Base-by-base conservation (phyloP, 2,797 vertebrate genomes). In the Cygnus olor region DNA sequence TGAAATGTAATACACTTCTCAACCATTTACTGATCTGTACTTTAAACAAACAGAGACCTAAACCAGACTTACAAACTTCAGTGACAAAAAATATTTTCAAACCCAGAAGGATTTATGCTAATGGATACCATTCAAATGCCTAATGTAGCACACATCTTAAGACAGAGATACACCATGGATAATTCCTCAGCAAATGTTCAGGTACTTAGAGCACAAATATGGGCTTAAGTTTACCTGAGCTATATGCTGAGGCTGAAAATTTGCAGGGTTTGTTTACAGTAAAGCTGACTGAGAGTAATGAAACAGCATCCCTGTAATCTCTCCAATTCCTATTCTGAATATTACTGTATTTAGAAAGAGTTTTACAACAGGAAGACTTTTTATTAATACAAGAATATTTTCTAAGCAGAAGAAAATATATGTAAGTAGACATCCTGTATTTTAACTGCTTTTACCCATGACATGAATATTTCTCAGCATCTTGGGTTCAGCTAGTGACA, bases 1-100 rank as follows among this genome's bases (percentile, higher is more conserved):
- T 90, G 96, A 85, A 90, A 92, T 30, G n/a, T 22, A 84, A 77
- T 80, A 84, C 51, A 64, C 54, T 82, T 80, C 70, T 90, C 82
- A 64, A 53, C 13, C 76, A 70, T 83, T 93, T 93, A 93, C 57
- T 64, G 61, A 95, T 83, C 68, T 92, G 68, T 21, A 79, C 27
- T 93, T 96, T 92, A 95, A 96, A 94, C 93, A 95, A 91, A 96
- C 53, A 53, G 40, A 94, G 60, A 94, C 90, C 89, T 88, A 94
- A 96, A 92, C 38, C 63, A 94, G 85, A 88, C 63, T 92, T 93
- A 51, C 1, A 89, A 93, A 80, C 60, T 85, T 44, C 0, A 86
- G 78, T 53, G 53, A 87, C 54, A 92, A 94, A 95, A 88, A 72
- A 28, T 78, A 72, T 85, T 93, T 85, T 72, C 58, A 47, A 87